Base-by-base conservation (phyloP, 2,797 vertebrate species). In the Sorex maritimensis region DNA sequence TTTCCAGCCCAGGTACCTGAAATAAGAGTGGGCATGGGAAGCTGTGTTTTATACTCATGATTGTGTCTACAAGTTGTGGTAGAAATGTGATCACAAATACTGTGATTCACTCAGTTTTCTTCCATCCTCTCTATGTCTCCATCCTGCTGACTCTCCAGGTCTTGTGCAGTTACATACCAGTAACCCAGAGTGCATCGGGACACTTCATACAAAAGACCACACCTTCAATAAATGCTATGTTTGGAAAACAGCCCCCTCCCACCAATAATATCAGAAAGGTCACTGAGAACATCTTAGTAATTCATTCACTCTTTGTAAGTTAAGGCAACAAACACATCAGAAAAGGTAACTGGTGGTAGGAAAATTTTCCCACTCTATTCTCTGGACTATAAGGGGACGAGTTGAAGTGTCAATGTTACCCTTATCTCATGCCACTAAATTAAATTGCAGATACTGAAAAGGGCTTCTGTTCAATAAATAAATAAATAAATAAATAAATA, bases 191-290 rank as follows among this genome's bases (percentile, higher is more conserved):
- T 81, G 0, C 1, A 3, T 69, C 83, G n/a, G 41, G 46, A 44
- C 30, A 63, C 49, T 65, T 71, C 61, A 44, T 21, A 26, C n/a
- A 44, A 58, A 69, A 82, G 44, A 49, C 19, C 5, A 8, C 12
- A 63, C 69, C 24, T 38, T 79, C 15, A 75, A 46, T 30, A 73
- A 21, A 44, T 30, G 9, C 52, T 63, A 12, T n/a, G 17, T 69
- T 78, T 81, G 21, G 38, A 55, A 12, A 17, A 52, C 1, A n/a
- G 14, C 1, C 0, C 2, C 1, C 0, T 8, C 0, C 0, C 8
- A 30, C 21, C 23, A 24, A 0, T 2, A 21, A 24, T 15, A 26
- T 10, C 38, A n/a, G 34, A 34, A 52, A 5, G 21, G 21, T 34
- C 41, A 34, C 17, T 52, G 17, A 71, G 23, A 46, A 4, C 26